Conservation (phyloP, 2,888 invertebrate species). For the Mesorhabditis belari region DNA sequence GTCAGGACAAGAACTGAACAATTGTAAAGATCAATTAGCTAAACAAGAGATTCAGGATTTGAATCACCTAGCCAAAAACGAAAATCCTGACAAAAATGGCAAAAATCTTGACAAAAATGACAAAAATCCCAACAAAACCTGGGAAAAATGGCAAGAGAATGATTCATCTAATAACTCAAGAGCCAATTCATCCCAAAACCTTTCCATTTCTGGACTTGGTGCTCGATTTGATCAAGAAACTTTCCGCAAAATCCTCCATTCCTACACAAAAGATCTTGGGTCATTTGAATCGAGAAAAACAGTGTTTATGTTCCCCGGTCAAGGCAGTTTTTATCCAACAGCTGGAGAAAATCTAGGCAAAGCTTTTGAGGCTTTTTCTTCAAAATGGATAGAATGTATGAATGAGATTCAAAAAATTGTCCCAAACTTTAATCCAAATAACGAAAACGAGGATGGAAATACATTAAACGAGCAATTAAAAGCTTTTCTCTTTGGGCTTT, state of each 20-base stretch:
- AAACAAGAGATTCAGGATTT: too few species aligned
- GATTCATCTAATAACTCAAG: too few species aligned
- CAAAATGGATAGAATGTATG: not conserved
- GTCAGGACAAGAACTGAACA: too few species aligned
- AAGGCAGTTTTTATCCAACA: constrained; percentile 32
- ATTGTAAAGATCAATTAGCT: too few species aligned
- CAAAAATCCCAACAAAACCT: too few species aligned
- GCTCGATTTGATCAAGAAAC: too few species aligned
- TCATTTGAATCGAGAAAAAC: constrained; percentile 8
- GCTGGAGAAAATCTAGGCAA: not conserved
- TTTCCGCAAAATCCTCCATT: not conserved
- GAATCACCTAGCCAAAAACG: too few species aligned
- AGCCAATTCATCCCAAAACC: too few species aligned
- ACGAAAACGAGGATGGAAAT: not conserved
- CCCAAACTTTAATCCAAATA: constrained; percentile 9
- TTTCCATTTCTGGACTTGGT: too few species aligned
- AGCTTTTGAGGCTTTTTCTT: not conserved
- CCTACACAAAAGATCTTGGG: not conserved
- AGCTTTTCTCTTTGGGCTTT: constrained; percentile 26
- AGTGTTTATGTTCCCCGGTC: constrained; percentile 32
- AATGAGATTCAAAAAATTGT: constrained; percentile 11
- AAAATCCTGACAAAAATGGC: too few species aligned
- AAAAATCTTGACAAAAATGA: too few species aligned
- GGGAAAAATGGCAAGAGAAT: too few species aligned
- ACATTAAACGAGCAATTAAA: not conserved